phyloP scores from a whole-genome alignment of 2,888 invertebrate species.

The Onchidella celtica region DNA sequence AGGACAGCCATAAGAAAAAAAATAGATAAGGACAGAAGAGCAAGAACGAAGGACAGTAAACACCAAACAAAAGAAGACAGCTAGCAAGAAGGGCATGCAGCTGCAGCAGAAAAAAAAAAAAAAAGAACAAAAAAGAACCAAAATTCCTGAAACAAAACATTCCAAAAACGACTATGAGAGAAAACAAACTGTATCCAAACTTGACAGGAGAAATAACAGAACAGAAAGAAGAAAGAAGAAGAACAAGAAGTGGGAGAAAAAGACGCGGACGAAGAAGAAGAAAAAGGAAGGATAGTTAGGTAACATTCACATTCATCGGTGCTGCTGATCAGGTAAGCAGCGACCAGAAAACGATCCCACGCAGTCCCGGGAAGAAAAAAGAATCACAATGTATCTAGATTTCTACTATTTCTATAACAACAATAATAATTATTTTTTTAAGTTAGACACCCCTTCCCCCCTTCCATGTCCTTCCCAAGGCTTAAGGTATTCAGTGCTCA shows the following conservation, averaged over 20 bases:
- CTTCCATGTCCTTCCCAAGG: no score
- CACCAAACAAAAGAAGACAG: conserved; percentile 13
- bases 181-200: not conserved
- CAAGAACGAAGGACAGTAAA: conserved; percentile 1
- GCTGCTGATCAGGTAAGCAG: no score
- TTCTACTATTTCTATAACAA: no score
- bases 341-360: no score
- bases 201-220: not conserved
- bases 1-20: not conserved
- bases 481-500: no score
- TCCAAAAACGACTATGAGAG: not conserved
- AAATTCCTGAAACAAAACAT: not conserved
- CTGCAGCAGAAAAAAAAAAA: not conserved
- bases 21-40: not conserved
- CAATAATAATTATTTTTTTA: no score
- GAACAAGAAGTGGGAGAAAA: not conserved
- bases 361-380: no score
- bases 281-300: not conserved
- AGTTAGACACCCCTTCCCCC: no score
- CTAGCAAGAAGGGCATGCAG: not conserved
- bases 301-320: not conserved
- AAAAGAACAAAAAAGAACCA: no score
- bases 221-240: not conserved
- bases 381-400: no score
- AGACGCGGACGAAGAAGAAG: not conserved